Evolutionary conservation across 2,113 vertebrate genomes (phyloP), one percentile per base, ranked within the genome.

Genomic region (Nematolebias whitei): DNA sequence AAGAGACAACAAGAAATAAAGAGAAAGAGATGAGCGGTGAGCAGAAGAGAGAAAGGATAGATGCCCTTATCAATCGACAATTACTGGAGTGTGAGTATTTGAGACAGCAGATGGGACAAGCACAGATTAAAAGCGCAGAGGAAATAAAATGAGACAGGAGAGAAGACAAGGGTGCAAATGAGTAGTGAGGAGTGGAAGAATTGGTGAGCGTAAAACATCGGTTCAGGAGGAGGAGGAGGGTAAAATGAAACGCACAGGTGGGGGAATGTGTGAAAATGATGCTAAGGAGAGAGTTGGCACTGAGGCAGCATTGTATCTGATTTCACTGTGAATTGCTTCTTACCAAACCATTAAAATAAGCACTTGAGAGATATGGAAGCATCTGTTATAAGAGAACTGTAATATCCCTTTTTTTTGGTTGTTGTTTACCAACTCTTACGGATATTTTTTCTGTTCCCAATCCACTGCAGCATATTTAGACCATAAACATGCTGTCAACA

Each of bases 281-380:
- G n/a, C 23, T 19, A 7, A 0, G 48, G n/a, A 35, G 44, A 22
- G 32, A 12, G 52, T 29, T 65, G 57, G 18, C 48, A 49, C 59
- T 20, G 60, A 63, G 40, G 48, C 20, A n/a, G 54, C 23, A 1
- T 55, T 18, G 3, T 54, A 60, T 79, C 66, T 71, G 71, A 69
- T 68, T 60, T 68, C 26, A 44, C 15, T 69, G 73, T 76, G 63
- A 83, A 76, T 74, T 83, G 68, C 82, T 85, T 47, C 77, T 72
- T 63, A 69, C 64, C 48, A 59, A 63, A 73, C 54, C 68, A 66
- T 80, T 68, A 74, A 80, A 64, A 71, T 39, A 29, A 10, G 10
- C 59, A 41, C 55, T 74, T 49, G 48, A 73, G 32, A 14, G 70
- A 72, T 50, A 62, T 59, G 68, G 0, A 38, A 65, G 67, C 20